phyloP scores from a whole-genome alignment of 2,888 invertebrate species.

The Nemapogon koenigi region DNA sequence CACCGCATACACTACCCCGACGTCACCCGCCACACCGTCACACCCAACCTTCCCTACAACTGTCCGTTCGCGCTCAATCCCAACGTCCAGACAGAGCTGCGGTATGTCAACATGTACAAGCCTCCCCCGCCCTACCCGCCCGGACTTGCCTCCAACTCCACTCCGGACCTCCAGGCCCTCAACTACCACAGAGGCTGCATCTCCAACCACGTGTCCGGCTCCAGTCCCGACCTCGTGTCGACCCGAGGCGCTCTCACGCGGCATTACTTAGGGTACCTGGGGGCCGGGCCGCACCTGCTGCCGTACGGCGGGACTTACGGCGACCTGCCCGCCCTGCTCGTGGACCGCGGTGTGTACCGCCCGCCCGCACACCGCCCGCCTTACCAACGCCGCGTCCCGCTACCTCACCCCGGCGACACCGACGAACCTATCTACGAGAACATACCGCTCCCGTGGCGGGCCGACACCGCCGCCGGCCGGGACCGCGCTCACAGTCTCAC shows the following conservation, averaged over 20 bases:
- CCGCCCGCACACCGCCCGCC: conserved; percentile 55
- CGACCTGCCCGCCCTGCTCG: conserved; percentile 69
- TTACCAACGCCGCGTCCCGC: conserved; percentile 55
- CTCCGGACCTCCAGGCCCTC: conserved; percentile 76
- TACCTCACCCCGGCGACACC: conserved; percentile 23
- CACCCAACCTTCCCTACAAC: conserved; percentile 32
- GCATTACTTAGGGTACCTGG: conserved; percentile 46
- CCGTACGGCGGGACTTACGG: conserved; percentile 70
- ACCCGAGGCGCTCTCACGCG: conserved; percentile 69
- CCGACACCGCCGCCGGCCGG: conserved; percentile 29
- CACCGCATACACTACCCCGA: conserved; percentile 73
- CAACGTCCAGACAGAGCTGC: conserved; percentile 49
- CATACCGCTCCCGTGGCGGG: conserved; percentile 74
- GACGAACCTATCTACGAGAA: conserved; percentile 83
- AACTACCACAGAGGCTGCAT: conserved; percentile 53
- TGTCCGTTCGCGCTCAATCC: conserved; percentile 43
- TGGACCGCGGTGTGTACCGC: conserved; percentile 61
- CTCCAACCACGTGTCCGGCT: conserved; percentile 71
- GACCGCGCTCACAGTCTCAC: conserved; percentile 73
- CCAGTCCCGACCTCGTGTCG: conserved; percentile 80
- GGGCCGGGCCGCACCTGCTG: conserved; percentile 32
- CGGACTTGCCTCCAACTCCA: conserved; percentile 81
- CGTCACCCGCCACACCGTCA: conserved; percentile 63
- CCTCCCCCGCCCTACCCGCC: conserved; percentile 86
- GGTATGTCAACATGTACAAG: conserved; percentile 74